Conservation (phyloP, 1,140 invertebrate genomes). For the Sarcophaga peregrina region DNA sequence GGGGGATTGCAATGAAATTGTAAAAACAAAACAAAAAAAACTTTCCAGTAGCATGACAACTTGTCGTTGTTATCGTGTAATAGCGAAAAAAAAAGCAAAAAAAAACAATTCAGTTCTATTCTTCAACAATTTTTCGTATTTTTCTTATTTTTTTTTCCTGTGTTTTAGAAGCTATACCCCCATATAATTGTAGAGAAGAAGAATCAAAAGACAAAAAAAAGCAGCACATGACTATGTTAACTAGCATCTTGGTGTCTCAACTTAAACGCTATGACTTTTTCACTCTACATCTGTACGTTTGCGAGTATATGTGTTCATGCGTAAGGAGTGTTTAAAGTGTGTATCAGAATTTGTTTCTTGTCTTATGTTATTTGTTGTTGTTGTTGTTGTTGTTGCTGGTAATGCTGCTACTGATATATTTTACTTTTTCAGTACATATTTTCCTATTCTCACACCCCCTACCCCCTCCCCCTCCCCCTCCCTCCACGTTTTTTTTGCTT, state of each 20-base stretch:
- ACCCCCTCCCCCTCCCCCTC: too few species aligned
- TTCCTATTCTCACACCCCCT: too few species aligned
- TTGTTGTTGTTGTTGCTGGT: not conserved
- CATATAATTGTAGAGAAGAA: not conserved
- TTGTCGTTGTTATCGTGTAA: too few species aligned
- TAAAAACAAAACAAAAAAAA: too few species aligned
- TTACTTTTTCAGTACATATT: too few species aligned
- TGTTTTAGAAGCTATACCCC: not conserved
- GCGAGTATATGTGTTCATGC: not conserved
- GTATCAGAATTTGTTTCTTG: not conserved
- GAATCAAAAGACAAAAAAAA: not conserved
- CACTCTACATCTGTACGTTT: conserved; percentile 15
- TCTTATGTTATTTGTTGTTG: not conserved
- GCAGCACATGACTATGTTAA: conserved; percentile 24
- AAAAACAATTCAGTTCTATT: too few species aligned
- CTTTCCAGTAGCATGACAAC: too few species aligned
- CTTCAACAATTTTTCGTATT: not conserved
- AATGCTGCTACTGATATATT: too few species aligned
- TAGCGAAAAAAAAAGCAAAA: too few species aligned
- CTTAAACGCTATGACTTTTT: conserved; percentile 40
- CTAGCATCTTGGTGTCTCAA: conserved; percentile 35
- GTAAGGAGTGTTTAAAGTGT: not conserved
- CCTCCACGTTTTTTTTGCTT: not conserved
- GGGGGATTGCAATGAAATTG: too few species aligned
- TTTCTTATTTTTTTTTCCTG: not conserved